Evolutionary conservation across 2,113 vertebrate genomes (phyloP).

Genomic region (Conger conger): DNA sequence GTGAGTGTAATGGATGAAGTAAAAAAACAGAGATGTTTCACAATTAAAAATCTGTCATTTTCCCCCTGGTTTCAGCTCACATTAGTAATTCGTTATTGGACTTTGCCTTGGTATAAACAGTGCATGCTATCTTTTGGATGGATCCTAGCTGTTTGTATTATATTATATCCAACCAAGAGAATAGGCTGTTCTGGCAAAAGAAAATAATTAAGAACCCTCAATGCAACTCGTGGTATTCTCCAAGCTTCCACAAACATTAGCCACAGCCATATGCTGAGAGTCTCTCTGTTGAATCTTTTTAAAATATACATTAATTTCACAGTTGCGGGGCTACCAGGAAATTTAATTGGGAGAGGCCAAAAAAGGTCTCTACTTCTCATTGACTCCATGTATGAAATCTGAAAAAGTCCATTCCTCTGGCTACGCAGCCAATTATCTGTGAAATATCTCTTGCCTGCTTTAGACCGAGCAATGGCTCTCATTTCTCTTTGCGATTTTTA

Average conservation of each 20-base stretch:
- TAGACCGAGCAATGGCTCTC: conserved; percentile 30
- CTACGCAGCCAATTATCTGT: conserved; percentile 59
- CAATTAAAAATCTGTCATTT: not conserved
- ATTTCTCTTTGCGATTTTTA: conserved; percentile 1
- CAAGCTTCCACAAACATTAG: not conserved
- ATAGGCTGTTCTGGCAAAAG: not conserved
- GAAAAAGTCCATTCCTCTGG: conserved; percentile 52
- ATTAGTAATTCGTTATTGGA: not conserved
- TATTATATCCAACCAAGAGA: not conserved
- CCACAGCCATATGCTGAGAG: not conserved
- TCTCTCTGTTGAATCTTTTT: not conserved
- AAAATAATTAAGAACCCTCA: conserved; percentile 1
- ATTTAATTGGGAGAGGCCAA: conserved; percentile 64
- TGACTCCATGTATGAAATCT: conserved; percentile 47
- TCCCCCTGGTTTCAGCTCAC: not conserved
- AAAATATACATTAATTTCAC: conserved; percentile 64
- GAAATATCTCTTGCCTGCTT: conserved; percentile 54
- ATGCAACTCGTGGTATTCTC: not conserved
- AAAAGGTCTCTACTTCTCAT: conserved; percentile 49
- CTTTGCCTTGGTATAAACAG: not conserved
- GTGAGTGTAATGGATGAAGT: not conserved
- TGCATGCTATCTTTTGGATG: not conserved
- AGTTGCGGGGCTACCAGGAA: conserved; percentile 62
- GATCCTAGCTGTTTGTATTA: not conserved
- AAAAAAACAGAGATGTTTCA: not conserved